Conservation (phyloP, 2,797 vertebrate genomes). For the Acridotheres tristis region DNA sequence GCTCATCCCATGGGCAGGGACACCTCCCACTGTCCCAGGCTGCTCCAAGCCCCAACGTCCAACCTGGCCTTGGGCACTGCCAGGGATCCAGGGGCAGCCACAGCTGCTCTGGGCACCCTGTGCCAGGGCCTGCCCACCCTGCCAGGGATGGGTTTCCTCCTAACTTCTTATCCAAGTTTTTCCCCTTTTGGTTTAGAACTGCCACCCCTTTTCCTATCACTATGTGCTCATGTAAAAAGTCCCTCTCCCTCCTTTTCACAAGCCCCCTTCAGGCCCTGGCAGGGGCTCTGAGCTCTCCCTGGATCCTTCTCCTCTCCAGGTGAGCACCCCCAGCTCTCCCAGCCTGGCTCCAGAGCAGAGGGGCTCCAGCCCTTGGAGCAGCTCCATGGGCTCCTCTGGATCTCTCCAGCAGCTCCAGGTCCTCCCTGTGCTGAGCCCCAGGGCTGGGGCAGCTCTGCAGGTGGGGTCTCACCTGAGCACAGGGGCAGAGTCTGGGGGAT, state of each 20-base stretch:
- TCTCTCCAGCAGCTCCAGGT: not conserved
- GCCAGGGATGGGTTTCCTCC: accelerated
- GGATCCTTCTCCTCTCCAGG: not conserved
- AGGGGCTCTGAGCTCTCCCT: not conserved
- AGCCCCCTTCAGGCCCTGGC: accelerated
- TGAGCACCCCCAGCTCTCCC: not conserved
- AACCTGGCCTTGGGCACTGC: not conserved
- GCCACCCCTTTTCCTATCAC: not conserved
- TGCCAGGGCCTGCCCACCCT: not conserved
- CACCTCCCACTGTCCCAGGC: not conserved
- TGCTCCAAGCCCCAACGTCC: not conserved
- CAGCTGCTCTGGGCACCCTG: not conserved
- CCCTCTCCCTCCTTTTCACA: not conserved
- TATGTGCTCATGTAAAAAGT: not conserved
- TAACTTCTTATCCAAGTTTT: not conserved
- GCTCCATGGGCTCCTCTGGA: accelerated
- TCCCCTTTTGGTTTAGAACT: not conserved
- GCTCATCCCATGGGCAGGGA: not conserved
- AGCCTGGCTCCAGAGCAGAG: not conserved
- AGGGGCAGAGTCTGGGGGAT: not conserved
- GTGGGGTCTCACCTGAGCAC: not conserved
- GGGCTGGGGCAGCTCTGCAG: not conserved
- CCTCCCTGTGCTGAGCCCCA: not conserved
- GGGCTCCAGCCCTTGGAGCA: not conserved
- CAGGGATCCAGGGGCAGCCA: not conserved